phyloP scores from a whole-genome alignment of 2,888 invertebrate species.

The Drosophila hamatofila region DNA sequence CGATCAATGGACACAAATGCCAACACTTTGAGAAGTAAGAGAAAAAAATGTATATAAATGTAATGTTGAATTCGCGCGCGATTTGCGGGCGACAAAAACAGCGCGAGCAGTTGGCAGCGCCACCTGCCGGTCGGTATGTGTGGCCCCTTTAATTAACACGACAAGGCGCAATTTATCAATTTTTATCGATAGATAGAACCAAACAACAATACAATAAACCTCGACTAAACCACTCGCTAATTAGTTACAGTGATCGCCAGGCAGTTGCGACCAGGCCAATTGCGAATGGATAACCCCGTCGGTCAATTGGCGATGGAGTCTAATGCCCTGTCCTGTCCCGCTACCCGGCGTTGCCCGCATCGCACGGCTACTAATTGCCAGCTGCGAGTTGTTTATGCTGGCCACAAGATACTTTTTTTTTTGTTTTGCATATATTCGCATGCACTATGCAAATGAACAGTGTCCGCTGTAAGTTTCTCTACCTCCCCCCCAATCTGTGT shows the following conservation, averaged over 20 bases:
- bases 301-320: constrained; percentile 21
- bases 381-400: constrained; percentile 58
- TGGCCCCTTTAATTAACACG: constrained; percentile 64
- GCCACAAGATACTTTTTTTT: constrained; percentile 42
- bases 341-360: not conserved
- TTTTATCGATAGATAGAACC: constrained; percentile 31
- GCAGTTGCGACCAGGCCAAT: constrained; percentile 34
- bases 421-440: constrained; percentile 27
- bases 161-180: constrained; percentile 69
- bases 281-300: constrained; percentile 52
- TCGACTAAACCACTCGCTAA: constrained; percentile 47
- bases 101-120: constrained; percentile 51
- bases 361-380: constrained; percentile 50
- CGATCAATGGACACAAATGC: constrained; percentile 18
- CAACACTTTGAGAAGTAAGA: constrained; percentile 15
- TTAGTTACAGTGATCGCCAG: constrained; percentile 33
- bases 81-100: constrained; percentile 47
- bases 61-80: constrained; percentile 36
- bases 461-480: constrained; percentile 8
- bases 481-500: not conserved
- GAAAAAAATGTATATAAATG: not conserved
- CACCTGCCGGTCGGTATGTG: constrained; percentile 59
- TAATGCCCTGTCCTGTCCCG: not conserved
- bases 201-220: constrained; percentile 35
- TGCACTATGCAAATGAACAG: constrained; percentile 61